These are phyloP conservation scores for Lasius fuliginosus DNA, from an alignment of 2,888 invertebrate genomes.

Conservation along the genomic window DNA sequence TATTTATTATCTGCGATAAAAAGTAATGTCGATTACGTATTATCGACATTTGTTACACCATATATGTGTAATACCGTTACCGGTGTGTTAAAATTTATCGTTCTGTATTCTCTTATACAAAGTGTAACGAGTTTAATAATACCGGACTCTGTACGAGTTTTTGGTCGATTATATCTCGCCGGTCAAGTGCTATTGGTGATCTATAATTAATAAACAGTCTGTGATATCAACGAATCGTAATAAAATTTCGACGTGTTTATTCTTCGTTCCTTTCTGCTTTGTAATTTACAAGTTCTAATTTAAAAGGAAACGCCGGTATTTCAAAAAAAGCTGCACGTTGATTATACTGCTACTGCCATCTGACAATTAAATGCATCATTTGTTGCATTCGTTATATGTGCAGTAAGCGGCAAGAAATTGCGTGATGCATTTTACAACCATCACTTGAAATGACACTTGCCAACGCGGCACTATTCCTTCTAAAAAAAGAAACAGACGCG, in stretches of 20 bases:
- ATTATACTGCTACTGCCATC: conserved; percentile 66
- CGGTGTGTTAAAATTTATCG: conserved; percentile 31
- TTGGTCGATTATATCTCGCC: conserved; percentile 26
- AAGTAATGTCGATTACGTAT: background rate
- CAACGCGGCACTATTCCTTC: background rate
- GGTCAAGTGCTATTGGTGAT: conserved; percentile 21
- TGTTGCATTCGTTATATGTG: conserved; percentile 21
- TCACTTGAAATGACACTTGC: conserved; percentile 18
- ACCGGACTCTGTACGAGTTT: background rate
- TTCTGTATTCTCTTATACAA: conserved; percentile 5
- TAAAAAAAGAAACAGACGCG: conserved; percentile 25
- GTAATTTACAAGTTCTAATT: background rate
- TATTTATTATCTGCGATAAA: conserved; percentile 33
- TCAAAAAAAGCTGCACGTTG: conserved; percentile 51
- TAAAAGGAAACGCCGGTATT: background rate
- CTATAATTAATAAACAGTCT: conserved; percentile 21
- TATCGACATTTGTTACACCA: background rate
- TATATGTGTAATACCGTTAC: conserved; percentile 6
- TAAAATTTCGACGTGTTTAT: conserved; percentile 12
- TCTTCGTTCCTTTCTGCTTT: background rate
- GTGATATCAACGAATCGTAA: background rate
- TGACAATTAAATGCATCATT: conserved; percentile 42
- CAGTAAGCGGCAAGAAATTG: background rate
- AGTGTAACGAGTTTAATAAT: conserved; percentile 40
- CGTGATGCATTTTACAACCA: conserved; percentile 14